Evolutionary conservation across 1,140 invertebrate species (phyloP), one percentile per base, ranked within the genome.

Genomic region (Bombus confusus): DNA sequence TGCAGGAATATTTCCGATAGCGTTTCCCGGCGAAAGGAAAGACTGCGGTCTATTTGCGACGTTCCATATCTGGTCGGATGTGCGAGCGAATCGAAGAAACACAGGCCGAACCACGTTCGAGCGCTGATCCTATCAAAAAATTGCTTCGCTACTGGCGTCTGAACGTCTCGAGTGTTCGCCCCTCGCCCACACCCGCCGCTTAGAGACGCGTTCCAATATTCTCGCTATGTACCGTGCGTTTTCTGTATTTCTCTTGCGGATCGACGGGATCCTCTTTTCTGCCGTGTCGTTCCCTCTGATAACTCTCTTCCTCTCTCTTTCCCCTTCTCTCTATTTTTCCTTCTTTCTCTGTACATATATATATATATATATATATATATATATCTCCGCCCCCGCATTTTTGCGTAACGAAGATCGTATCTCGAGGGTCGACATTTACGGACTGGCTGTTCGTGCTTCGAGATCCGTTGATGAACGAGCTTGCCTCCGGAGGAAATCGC

Each of bases 41-140:
- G 66, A 83, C 79, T 73, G 68, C 68, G 82, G 80, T 90, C 75
- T 80, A 90, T 91, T 90, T 91, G 80, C 87, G 86, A 86, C 83
- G 81, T 87, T 86, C 86, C 82, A 84, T 88, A 87, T 91, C 76
- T 81, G 73, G 43, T 69, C 39, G 28, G 78, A 75, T 72, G 68
- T 72, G 81, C 75, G 82, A 86, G 77, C 69, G 72, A 91, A 83
- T 77, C 73, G 75, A 86, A 87, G 91, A 88, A 92, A 92, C 91
- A 88, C 66, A 84, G 86, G 81, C 80, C 74, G 73, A 41, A 34
- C 73, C 75, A 78, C 75, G 85, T 81, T 80, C 85, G 74, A 59
- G 88, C 83, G 86, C 87, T 92, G 92, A 92, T 92, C 88, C 91
- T 92, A 92, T 92, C 92, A 92, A 92, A 92, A 92, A 92, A 92